Base-by-base conservation (phyloP, 2,797 vertebrate species). In the Petrocephalus schoutedeni region DNA sequence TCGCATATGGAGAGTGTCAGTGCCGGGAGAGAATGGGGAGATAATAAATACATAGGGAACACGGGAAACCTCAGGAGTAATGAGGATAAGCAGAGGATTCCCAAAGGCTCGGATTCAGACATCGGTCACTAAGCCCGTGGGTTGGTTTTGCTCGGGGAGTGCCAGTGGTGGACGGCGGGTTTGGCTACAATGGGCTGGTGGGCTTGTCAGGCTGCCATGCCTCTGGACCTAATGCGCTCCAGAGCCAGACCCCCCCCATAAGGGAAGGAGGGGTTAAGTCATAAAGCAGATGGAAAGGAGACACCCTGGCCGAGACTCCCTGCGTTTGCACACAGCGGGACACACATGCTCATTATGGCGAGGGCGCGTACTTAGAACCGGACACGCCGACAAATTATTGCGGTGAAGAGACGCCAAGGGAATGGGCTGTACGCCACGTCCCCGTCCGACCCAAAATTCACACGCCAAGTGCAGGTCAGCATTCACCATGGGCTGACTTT, bases 271-370 rank as follows among this genome's bases (percentile, higher is more conserved):
- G 28, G 23, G 45, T 53, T 83, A 83, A 83, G 80, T 83, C 16
- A 83, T 14, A 53, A 49, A 51, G 45, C 45, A 23, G 80, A 51
- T 19, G 80, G 80, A 83, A 83, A 83, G n/a, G 45, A 54, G 80
- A 83, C 80, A 51, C 80, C 41, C 80, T 49, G 41, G 80, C 49
- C 80, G 1, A 49, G 41, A 51, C 80, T 51, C 80, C 49, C 80
- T 51, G 80, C 19, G 19, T 83, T 54, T 54, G 80, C 80, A 83
- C 71, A 28, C 45, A 4, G 45, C 45, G n/a, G 51, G 80, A 83
- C 51, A 12, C 80, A 83, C 80, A 51, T 54, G n/a, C 49, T 83
- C 80, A 83, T 83, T 83, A 83, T 83, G 80, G 80, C n/a, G 49
- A 83, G 80, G 51, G 51, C 10, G n/a, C 45, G 49, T 83, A 83